Base-by-base conservation (phyloP, 2,888 invertebrate genomes). In the Drosophila multiciliata region DNA sequence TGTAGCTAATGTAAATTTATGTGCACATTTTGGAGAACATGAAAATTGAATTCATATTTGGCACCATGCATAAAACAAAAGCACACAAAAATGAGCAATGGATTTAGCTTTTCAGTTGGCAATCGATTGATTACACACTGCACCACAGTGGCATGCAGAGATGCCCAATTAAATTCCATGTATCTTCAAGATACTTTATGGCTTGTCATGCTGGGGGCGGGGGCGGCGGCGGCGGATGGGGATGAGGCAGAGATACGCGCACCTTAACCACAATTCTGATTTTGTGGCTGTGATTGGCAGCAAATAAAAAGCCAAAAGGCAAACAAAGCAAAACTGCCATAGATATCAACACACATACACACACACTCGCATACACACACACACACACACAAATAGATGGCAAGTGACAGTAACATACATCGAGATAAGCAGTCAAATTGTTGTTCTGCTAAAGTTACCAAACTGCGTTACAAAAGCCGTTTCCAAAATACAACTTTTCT, bases 381-480 rank as follows among this genome's bases (percentile, higher is more conserved):
- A 40, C 9, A 55, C n/a, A 53, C 23, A 55, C 42, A 55, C 11
- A 49, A 42, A 50, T 50, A 33, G 67, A 48, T 58, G 65, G 67
- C 77, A 76, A 72, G 75, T 85, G 85, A 87, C 89, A 85, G 85
- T 79, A 72, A 87, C 89, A 87, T 82, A 66, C 73, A 89, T 85
- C 79, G 70, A 83, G 89, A 85, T 89, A 85, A 69, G 65, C 63
- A 70, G 60, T 62, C 66, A 53, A 65, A 73, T 55, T 58, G 65
- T 65, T 57, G 65, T 38, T 62, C 54, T 23, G 45, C 36, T 55
- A 73, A 75, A 69, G 69, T 74, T 72, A 59, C 67, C 72, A 70
- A 78, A 78, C 75, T 78, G 81, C 59, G 64, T 53, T 68, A 81
- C 78, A 82, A 78, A 77, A 74, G 64, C 66, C 62, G 54, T 75